Evolutionary conservation across 1,140 invertebrate species (phyloP).

Genomic region (Diorhabda sublineata): DNA sequence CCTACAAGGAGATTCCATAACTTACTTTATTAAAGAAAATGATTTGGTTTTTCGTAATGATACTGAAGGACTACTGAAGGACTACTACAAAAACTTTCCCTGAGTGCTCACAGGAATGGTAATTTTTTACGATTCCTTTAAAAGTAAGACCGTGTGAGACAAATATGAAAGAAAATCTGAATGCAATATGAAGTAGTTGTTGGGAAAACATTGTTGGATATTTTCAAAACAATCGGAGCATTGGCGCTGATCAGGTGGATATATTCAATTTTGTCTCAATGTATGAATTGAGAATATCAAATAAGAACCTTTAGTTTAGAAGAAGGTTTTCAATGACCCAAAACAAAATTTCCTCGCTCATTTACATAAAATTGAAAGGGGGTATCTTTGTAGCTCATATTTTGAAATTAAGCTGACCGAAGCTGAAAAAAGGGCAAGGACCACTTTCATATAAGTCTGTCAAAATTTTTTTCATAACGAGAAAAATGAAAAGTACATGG

Average conservation of each 20-base stretch:
- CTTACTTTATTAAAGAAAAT: constrained; percentile 4
- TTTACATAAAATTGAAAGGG: too few relatives aligned
- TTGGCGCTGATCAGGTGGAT: constrained; percentile 43
- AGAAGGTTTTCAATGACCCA: too few relatives aligned
- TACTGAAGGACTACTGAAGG: constrained; percentile 5
- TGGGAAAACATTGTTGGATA: constrained; percentile 17
- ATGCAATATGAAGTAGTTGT: constrained; percentile 20
- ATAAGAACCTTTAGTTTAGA: too few relatives aligned
- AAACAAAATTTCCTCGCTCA: too few relatives aligned
- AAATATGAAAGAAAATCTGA: constrained; percentile 12
- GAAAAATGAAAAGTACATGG: too few relatives aligned
- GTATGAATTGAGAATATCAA: too few relatives aligned
- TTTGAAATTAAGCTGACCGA: too few relatives aligned
- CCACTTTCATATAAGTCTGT: too few relatives aligned
- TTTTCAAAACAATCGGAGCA: constrained; percentile 33
- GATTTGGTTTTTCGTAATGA: constrained; percentile 19
- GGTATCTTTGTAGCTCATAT: too few relatives aligned
- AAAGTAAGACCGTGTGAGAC: constrained; percentile 16
- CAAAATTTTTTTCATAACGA: too few relatives aligned
- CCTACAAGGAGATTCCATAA: too few relatives aligned
- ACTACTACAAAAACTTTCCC: not conserved
- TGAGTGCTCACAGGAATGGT: not conserved
- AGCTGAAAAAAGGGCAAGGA: too few relatives aligned
- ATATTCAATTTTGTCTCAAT: constrained; percentile 6
- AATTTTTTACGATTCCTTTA: constrained; percentile 16